Percentiles rank a stretch among this genome's conserved stretches.
phyloP scores from a whole-genome alignment of 2,888 invertebrate species.

The Conomelus anceps region DNA sequence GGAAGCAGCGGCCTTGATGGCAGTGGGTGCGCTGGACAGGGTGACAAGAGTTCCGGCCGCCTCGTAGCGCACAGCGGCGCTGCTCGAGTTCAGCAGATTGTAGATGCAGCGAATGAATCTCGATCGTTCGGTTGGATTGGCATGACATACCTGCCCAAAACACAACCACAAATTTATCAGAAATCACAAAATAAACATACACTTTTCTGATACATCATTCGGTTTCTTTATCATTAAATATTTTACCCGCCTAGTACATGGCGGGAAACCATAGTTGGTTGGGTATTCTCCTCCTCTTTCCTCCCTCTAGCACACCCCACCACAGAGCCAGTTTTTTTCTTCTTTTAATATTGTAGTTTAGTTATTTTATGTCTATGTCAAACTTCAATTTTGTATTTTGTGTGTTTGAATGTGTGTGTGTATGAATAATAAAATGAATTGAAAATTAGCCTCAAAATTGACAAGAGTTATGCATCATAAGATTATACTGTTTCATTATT shows the following conservation, averaged over 20 bases:
- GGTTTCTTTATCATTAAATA: not conserved
- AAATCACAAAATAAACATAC: not conserved
- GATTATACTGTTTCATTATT: too few relatives aligned
- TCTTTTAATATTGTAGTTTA: too few relatives aligned
- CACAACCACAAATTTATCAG: not conserved
- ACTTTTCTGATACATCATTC: not conserved
- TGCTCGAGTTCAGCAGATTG: slow-evolving; percentile 88
- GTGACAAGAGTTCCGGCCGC: slow-evolving; percentile 97
- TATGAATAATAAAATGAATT: too few relatives aligned
- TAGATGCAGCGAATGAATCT: slow-evolving; percentile 98
- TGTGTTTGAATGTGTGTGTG: too few relatives aligned
- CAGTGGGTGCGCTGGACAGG: slow-evolving; percentile 94
- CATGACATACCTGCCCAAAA: slow-evolving; percentile 74
- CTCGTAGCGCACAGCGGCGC: slow-evolving; percentile 96
- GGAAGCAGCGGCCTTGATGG: slow-evolving; percentile 93
- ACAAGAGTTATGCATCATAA: too few relatives aligned
- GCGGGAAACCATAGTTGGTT: too few relatives aligned
- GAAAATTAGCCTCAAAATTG: too few relatives aligned
- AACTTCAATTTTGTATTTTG: too few relatives aligned
- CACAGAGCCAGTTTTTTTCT: too few relatives aligned
- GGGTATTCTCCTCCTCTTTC: too few relatives aligned
- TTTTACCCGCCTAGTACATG: not conserved
- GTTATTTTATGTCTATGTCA: too few relatives aligned
- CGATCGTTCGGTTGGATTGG: slow-evolving; percentile 90
- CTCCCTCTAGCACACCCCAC: too few relatives aligned